phyloP scores from a whole-genome alignment of 2,797 vertebrate genomes.

The Botia almorhae region DNA sequence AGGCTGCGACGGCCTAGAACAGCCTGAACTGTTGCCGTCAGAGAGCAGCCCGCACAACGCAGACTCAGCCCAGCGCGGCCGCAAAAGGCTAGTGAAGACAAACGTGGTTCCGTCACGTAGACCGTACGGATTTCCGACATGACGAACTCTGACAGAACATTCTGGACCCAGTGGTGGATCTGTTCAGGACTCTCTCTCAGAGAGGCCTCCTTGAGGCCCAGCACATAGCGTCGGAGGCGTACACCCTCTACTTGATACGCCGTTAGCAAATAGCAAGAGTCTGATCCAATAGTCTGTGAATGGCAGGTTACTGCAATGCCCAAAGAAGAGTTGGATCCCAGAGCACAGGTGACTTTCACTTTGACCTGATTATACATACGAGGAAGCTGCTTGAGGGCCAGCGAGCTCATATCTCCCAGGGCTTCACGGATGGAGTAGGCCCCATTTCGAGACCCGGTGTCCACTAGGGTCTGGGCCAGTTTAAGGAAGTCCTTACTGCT shows the following conservation, averaged over 20 bases:
- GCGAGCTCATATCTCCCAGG: slow-evolving; percentile 93
- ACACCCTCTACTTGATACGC: slow-evolving; percentile 95
- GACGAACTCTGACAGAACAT: slow-evolving; percentile 97
- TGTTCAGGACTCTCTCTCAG: slow-evolving; percentile 90
- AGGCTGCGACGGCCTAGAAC: slow-evolving; percentile 94
- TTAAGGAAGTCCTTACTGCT: slow-evolving; percentile 97
- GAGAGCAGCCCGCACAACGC: slow-evolving; percentile 92
- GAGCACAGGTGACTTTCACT: slow-evolving; percentile 96
- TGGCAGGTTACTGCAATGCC: slow-evolving; percentile 97
- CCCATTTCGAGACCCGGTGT: slow-evolving; percentile 94
- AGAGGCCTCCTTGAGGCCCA: slow-evolving; percentile 91
- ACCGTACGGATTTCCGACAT: slow-evolving; percentile 98
- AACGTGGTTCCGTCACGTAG: slow-evolving; percentile 92
- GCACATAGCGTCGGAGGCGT: slow-evolving; percentile 91
- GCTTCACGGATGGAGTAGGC: slow-evolving; percentile 94
- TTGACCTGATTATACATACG: slow-evolving; percentile 99
- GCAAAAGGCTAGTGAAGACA: slow-evolving; percentile 86
- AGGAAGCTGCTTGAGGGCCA: slow-evolving; percentile 94
- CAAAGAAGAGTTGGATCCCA: slow-evolving; percentile 92
- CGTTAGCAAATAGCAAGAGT: slow-evolving; percentile 92
- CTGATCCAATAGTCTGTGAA: slow-evolving; percentile 88
- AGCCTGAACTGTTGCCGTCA: slow-evolving; percentile 92
- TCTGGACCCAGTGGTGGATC: slow-evolving; percentile 98
- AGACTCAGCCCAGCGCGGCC: slow-evolving; percentile 89
- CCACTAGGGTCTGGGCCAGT: slow-evolving; percentile 96